A percentile compares a stretch with the other conserved stretches of the same genome.
Evolutionary conservation across 1,140 invertebrate genomes (phyloP).

Genomic region (Phymastichus coffea): DNA sequence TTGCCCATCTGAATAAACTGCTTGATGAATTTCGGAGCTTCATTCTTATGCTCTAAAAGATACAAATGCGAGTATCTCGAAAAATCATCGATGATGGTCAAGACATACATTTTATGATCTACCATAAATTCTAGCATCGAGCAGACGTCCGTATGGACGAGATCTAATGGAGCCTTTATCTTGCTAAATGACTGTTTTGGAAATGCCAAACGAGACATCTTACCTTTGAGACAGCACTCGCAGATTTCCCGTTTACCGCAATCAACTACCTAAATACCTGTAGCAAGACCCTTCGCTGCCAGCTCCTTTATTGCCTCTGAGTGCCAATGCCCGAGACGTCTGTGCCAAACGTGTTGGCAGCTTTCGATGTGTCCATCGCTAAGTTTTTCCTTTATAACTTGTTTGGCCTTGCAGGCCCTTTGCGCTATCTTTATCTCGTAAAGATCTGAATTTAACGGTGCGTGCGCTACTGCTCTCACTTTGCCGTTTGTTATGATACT

Average conservation of each 20-base stretch:
- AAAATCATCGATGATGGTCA: background rate
- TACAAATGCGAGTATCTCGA: background rate
- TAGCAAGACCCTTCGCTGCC: too few relatives aligned
- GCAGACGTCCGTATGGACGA: background rate
- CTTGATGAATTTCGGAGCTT: background rate
- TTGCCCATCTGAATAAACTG: background rate
- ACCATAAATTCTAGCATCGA: too few relatives aligned
- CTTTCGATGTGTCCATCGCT: background rate
- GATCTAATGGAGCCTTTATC: background rate
- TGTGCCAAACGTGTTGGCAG: too few relatives aligned
- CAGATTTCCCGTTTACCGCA: background rate
- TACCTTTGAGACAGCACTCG: background rate
- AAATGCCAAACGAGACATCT: background rate
- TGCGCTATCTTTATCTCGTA: constrained; percentile 1
- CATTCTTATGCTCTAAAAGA: background rate
- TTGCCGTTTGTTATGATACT: constrained; percentile 1
- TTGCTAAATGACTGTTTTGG: background rate
- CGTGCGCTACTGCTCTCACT: background rate
- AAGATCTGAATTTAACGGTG: background rate
- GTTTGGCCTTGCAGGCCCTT: background rate
- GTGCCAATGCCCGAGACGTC: background rate
- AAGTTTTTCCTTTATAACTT: background rate
- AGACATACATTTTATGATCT: background rate
- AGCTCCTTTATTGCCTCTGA: background rate
- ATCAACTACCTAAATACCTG: background rate